Base-by-base conservation (phyloP, 2,888 invertebrate genomes). In the Amphiduros pacificus region DNA sequence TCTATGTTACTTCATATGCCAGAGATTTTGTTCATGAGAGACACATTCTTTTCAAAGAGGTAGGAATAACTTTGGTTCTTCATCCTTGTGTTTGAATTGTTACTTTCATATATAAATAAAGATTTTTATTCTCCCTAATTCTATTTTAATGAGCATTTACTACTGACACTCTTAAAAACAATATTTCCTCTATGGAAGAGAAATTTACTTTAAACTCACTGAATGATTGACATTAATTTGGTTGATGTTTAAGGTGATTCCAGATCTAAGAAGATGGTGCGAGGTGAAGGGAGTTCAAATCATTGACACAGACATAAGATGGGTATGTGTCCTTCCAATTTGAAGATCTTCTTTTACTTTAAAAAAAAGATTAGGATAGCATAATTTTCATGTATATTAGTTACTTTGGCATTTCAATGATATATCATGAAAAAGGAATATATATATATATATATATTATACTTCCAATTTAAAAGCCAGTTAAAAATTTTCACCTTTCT, bases 261-360 rank as follows among this genome's bases (percentile, higher is more conserved):
- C 56, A 17, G 56, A 56, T 20, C 22, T 56, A 9, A 56, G 32
- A 49, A 11, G 27, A 28, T 56, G 56, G 56, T 56, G 56, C 29
- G 56, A 56, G 20, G 20, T 1, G n/a, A 28, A 56, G n/a, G 29
- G 48, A 48, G 40, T 56, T 28, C 56, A 49, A 2, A 27, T 56
- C 22, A 44, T 40, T 22, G 56, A 44, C 29, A 26, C 49, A 3
- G 56, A 56, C n/a, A 31, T 56, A 9, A 40, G 44, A 29, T 56
- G 56, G 56, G 56, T 56, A 48, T 31, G 56, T 49, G 6, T 24
- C 17, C 22, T 9, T 51, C 9, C n/a, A 27, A n/a, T n/a, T n/a
- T n/a, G n/a, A n/a, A n/a, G n/a, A n/a, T n/a, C n/a, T n/a, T n/a
- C n/a, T n/a, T n/a, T n/a, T n/a, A n/a, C n/a, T n/a, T n/a, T n/a